Evolutionary conservation across 2,113 vertebrate genomes (phyloP).

Genomic region (Dasypus novemcinctus): DNA sequence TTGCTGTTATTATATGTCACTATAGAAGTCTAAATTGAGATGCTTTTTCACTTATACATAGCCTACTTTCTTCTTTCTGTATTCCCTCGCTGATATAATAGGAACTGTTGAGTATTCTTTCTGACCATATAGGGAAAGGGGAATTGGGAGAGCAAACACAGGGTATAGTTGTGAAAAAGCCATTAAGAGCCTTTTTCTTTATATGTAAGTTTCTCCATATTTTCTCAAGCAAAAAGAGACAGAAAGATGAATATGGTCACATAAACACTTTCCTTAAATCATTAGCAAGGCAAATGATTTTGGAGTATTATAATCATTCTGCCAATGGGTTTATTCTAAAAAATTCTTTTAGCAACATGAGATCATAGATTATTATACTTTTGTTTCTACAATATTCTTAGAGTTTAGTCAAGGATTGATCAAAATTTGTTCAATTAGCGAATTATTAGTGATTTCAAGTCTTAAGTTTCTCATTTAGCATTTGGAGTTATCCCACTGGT

Average conservation of each 20-base stretch:
- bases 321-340: not conserved
- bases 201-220: not conserved
- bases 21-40: not conserved
- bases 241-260: not conserved
- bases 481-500: not conserved
- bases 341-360: not conserved
- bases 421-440: not conserved
- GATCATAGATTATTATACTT: not conserved
- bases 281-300: not conserved
- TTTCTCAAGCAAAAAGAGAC: not conserved
- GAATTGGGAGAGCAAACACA: not conserved
- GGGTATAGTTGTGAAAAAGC: not conserved
- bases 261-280: not conserved
- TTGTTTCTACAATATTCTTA: not conserved
- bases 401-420: fast-evolving
- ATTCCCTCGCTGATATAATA: not conserved
- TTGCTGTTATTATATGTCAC: not conserved
- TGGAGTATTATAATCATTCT: not conserved
- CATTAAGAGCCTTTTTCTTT: not conserved
- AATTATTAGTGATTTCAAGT: not conserved
- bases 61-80: not conserved
- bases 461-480: not conserved
- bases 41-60: not conserved
- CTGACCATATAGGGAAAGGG: not conserved
- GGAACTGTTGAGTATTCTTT: not conserved